Base-by-base conservation (phyloP, 2,797 vertebrate genomes). In the Schizopygopsis pylzovi region DNA sequence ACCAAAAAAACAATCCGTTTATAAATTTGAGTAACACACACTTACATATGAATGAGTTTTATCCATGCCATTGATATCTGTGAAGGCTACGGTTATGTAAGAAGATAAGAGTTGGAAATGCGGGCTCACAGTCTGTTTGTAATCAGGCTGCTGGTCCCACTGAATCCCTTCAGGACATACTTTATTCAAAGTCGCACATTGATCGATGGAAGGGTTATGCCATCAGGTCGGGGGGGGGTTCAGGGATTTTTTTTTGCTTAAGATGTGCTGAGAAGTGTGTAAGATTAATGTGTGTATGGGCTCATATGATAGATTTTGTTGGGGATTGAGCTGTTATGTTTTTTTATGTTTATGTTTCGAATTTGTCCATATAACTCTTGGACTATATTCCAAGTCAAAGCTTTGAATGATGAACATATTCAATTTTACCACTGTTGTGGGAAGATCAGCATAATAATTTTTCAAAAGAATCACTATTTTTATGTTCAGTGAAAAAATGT, bases 61-160 rank as follows among this genome's bases (percentile, higher is more conserved):
- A 45, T 85, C 28, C 16, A 15, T 83, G 73, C 77, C 86, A 76
- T 73, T 80, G 81, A 76, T 75, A 81, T 90, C 81, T 45, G 33
- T 82, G 54, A 82, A 76, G 87, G 67, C 83, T 87, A 86, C 68
- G 89, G 89, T 96, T 95, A 93, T 91, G 90, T 95, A 94, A 95
- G 91, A 90, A 92, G 93, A 93, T 93, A 91, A 90, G 90, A 90
- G 88, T 88, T 28, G 85, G 68, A 89, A 83, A 88, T 87, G 90
- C 71, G 15, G 70, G 56, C 61, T 76, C 67, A 78, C 87, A 70
- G 88, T 91, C 89, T 85, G 86, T 87, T 83, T 87, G 85, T 89
- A 85, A 83, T 79, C 83, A 78, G 71, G 82, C 77, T 75, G 70
- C 28, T 71, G 59, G 67, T 70, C 54, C 49, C 28, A 18, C 41